phyloP scores from a whole-genome alignment of 1,140 invertebrate genomes.

The Melitaea cinxia region DNA sequence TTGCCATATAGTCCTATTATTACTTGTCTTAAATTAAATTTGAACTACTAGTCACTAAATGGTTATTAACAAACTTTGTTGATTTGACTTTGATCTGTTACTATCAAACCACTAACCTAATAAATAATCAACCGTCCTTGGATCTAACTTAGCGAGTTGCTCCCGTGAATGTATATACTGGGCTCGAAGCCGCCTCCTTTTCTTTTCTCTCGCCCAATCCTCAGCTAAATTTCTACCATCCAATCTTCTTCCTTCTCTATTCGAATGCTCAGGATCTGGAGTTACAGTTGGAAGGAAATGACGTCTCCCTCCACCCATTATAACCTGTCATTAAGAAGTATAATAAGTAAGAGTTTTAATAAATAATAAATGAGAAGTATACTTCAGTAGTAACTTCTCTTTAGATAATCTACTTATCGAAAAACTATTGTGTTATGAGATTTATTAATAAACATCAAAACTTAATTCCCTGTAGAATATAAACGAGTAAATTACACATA shows the following conservation, averaged over 20 bases:
- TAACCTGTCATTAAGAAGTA: conserved; percentile 77
- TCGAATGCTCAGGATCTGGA: conserved; percentile 83
- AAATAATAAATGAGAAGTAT: no score
- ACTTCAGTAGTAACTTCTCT: no score
- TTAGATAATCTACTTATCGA: no score
- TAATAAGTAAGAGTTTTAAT: not conserved
- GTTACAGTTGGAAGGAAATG: conserved; percentile 85
- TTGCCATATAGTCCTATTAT: no score
- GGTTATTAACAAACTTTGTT: no score
- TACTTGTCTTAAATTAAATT: no score
- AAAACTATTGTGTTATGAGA: no score
- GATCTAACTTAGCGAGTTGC: conserved; percentile 84
- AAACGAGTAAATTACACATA: no score
- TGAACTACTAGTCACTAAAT: no score
- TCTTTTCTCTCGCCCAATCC: conserved; percentile 86
- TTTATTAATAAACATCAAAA: no score
- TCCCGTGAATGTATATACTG: conserved; percentile 85
- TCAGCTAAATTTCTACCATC: conserved; percentile 88
- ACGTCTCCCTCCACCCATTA: conserved; percentile 85
- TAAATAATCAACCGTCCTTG: conserved; percentile 84
- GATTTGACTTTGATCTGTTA: not conserved
- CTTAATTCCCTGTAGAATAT: no score
- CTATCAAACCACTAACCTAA: conserved; percentile 80
- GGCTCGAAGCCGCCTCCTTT: conserved; percentile 79
- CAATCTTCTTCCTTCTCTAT: conserved; percentile 82